Percentiles rank a stretch among this genome's conserved stretches.
Evolutionary conservation across 2,888 invertebrate species (phyloP).

Genomic region (Drosophila helvetica): DNA sequence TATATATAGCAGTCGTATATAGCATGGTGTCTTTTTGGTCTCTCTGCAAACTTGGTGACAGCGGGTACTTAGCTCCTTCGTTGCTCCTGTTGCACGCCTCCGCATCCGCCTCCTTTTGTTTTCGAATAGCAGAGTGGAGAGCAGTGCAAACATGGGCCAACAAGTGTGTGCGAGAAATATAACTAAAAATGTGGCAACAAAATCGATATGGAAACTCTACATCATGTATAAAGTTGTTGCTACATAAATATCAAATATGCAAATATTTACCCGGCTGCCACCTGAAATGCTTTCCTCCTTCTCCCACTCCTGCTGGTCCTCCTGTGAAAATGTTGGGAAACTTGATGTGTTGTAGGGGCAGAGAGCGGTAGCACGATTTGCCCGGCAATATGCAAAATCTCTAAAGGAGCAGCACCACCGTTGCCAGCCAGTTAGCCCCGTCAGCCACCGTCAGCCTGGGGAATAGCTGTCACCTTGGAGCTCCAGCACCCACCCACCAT

Average conservation of each 20-base stretch:
- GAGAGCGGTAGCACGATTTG: conserved; percentile 26
- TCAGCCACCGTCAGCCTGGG: conserved; percentile 21
- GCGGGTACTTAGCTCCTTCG: conserved; percentile 34
- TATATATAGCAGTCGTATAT: conserved; percentile 24
- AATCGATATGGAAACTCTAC: conserved; percentile 74
- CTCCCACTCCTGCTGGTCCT: conserved; percentile 7
- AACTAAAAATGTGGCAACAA: conserved; percentile 54
- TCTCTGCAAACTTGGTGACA: conserved; percentile 59
- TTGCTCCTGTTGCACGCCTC: conserved; percentile 28
- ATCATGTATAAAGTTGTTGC: conserved; percentile 69
- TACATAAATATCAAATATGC: conserved; percentile 78
- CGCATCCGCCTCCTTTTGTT: conserved; percentile 8
- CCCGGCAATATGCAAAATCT: conserved; percentile 46
- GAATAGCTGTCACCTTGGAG: conserved; percentile 71
- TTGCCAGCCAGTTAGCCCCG: conserved; percentile 30
- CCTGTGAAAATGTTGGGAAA: conserved; percentile 54
- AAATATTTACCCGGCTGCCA: conserved; percentile 72
- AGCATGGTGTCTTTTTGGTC: conserved; percentile 17
- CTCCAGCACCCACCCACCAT: conserved; percentile 13
- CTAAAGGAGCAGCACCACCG: conserved; percentile 31
- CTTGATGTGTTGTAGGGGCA: conserved; percentile 33
- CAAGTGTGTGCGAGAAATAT: conserved; percentile 54
- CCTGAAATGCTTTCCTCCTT: conserved; percentile 61
- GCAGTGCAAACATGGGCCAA: conserved; percentile 65
- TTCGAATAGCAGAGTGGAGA: conserved; percentile 43